phyloP scores from a whole-genome alignment of 2,888 invertebrate genomes.

The Parascotia fuliginaria region DNA sequence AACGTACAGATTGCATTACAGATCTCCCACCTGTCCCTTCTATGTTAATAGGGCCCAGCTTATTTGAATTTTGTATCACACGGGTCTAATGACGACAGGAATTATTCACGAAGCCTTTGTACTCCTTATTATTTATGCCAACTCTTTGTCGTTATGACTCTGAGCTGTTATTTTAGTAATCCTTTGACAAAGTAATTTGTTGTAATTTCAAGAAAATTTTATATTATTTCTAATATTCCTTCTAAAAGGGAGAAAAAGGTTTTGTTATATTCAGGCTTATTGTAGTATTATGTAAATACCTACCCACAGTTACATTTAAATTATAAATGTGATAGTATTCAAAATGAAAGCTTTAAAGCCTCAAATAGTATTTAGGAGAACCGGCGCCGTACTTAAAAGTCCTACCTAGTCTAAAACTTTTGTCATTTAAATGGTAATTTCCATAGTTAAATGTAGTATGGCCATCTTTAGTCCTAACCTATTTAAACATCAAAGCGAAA shows the following conservation, averaged over 20 bases:
- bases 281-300: too few relatives aligned
- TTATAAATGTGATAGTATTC: too few relatives aligned
- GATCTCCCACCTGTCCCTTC: background rate
- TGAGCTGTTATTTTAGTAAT: too few relatives aligned
- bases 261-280: too few relatives aligned
- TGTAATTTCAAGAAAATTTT: too few relatives aligned
- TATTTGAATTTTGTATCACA: conserved; percentile 34
- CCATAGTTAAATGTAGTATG: conserved; percentile 4
- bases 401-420: conserved; percentile 4
- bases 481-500: too few relatives aligned
- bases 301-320: too few relatives aligned
- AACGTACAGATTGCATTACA: background rate
- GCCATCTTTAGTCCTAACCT: background rate
- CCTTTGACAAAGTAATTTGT: background rate
- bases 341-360: too few relatives aligned
- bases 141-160: conserved; percentile 5
- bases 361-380: background rate
- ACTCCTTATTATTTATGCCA: conserved; percentile 17
- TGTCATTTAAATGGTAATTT: conserved; percentile 4
- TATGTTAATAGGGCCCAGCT: conserved; percentile 4
- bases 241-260: too few relatives aligned
- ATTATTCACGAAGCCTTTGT: conserved; percentile 29
- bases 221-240: too few relatives aligned
- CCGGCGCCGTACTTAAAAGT: too few relatives aligned
- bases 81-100: conserved; percentile 19